Conservation (phyloP, 2,888 invertebrate species). For the Eilema griseolum region DNA sequence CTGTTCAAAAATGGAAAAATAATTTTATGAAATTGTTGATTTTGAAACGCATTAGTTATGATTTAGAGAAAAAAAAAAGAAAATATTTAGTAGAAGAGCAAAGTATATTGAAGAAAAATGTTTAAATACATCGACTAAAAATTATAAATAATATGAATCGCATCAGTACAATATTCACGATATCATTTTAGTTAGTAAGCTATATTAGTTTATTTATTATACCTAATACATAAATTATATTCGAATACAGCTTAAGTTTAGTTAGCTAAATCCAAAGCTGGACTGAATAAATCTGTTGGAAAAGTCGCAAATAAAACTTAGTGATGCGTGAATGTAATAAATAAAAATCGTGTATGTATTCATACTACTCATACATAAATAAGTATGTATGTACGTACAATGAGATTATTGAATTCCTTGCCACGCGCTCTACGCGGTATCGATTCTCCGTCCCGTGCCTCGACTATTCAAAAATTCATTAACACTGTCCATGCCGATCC, state of each 20-base stretch:
- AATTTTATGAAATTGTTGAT: constrained; percentile 55
- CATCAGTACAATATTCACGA: constrained; percentile 62
- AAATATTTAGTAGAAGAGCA: constrained; percentile 47
- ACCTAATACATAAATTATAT: constrained; percentile 22
- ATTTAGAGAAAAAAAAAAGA: constrained; percentile 42
- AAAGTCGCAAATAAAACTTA: constrained; percentile 27
- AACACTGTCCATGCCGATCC: constrained; percentile 74
- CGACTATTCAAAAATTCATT: constrained; percentile 83
- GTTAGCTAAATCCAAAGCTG: constrained; percentile 34
- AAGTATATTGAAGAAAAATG: constrained; percentile 46
- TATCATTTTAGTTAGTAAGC: constrained; percentile 65
- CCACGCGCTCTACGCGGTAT: constrained; percentile 71
- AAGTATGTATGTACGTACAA: constrained; percentile 34
- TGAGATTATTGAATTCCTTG: constrained; percentile 65
- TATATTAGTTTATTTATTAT: constrained; percentile 45
- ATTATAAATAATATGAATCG: constrained; percentile 43
- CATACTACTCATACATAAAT: constrained; percentile 25
- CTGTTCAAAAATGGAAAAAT: constrained; percentile 54
- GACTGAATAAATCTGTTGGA: constrained; percentile 32
- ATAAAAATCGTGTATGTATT: constrained; percentile 29
- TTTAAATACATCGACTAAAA: constrained; percentile 53
- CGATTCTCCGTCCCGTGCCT: constrained; percentile 83
- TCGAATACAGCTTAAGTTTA: constrained; percentile 19
- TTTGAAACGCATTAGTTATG: constrained; percentile 54
- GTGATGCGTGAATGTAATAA: constrained; percentile 28